These are phyloP conservation scores for Pardosa pseudoannulata DNA, from an alignment of 2,888 invertebrate species.

Conservation along the genomic window DNA sequence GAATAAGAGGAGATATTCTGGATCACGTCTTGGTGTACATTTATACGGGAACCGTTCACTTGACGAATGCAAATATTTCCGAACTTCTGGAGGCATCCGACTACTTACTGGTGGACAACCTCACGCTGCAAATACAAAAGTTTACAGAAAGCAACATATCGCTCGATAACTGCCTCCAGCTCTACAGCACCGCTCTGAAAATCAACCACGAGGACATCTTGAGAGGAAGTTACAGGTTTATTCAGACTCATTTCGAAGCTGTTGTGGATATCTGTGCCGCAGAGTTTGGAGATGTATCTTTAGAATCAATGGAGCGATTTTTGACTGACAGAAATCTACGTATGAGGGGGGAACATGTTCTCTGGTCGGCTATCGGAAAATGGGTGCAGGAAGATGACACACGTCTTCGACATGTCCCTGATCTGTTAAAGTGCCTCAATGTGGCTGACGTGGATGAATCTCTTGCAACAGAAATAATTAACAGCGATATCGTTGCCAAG, in stretches of 20 bases:
- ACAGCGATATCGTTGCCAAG: not conserved
- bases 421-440: not conserved
- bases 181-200: constrained; percentile 4
- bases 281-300: not conserved
- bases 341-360: not conserved
- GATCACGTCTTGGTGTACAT: constrained; percentile 19
- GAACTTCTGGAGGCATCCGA: constrained; percentile 23
- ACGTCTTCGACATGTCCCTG: not conserved
- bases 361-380: constrained; percentile 2
- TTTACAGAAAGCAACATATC: not conserved
- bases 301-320: constrained; percentile 4
- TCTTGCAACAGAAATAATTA: not conserved
- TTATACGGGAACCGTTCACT: constrained; percentile 3
- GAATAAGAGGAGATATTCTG: not conserved
- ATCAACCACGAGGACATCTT: not conserved
- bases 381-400: not conserved
- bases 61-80: not conserved
- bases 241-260: constrained; percentile 30
- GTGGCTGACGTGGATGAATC: constrained; percentile 1
- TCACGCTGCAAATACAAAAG: not conserved
- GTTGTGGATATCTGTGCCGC: not conserved
- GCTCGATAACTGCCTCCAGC: constrained; percentile 7
- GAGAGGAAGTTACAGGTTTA: constrained; percentile 18
- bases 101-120: not conserved
- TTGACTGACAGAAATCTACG: constrained; percentile 27